These are phyloP conservation scores for Coregonus ussuriensis DNA, from an alignment of 2,797 vertebrate species.

Conservation along the genomic window DNA sequence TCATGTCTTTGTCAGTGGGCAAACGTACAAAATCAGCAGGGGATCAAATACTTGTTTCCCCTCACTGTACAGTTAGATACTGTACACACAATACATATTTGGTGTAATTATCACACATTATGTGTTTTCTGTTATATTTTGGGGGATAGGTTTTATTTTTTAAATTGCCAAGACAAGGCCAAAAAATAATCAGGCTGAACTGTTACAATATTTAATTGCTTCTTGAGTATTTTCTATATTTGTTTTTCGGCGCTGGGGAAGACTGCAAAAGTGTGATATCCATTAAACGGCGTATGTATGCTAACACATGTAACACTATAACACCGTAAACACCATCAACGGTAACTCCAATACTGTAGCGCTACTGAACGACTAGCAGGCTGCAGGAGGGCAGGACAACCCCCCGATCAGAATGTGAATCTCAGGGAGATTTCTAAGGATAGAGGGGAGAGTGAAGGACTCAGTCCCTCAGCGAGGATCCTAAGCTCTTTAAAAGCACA, in stretches of 20 bases:
- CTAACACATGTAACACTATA: background rate
- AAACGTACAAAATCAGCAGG: too few species aligned
- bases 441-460: slow-evolving; percentile 26
- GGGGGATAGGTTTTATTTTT: too few species aligned
- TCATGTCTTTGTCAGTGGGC: too few species aligned
- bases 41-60: too few species aligned
- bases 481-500: slow-evolving; percentile 53
- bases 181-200: background rate
- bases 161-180: background rate
- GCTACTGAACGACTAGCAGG: background rate
- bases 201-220: background rate
- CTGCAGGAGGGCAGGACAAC: background rate
- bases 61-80: background rate
- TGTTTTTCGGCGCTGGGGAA: background rate
- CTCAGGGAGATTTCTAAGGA: slow-evolving; percentile 32
- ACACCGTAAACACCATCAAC: background rate
- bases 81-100: background rate
- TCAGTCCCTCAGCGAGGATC: slow-evolving; percentile 49
- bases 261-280: background rate
- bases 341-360: background rate
- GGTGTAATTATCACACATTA: background rate
- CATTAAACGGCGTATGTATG: background rate
- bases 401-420: slow-evolving; percentile 13
- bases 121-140: background rate
- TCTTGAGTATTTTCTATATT: background rate